Percentiles rank a stretch among this genome's conserved stretches.
These are phyloP conservation scores for Phylloscopus collybita DNA, from an alignment of 2,797 vertebrate genomes.

Conservation along the genomic window DNA sequence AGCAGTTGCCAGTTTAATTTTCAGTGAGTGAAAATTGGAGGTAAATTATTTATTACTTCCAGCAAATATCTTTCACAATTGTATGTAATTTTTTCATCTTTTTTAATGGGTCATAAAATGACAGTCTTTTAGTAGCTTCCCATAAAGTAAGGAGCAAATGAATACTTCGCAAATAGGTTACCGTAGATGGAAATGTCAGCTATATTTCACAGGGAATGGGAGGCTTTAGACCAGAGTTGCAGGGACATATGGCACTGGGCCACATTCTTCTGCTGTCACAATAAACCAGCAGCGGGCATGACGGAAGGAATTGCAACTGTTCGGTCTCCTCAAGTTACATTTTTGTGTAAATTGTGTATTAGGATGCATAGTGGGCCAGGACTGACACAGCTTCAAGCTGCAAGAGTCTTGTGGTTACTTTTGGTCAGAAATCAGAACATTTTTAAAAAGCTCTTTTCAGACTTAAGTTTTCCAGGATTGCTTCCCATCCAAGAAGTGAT, in stretches of 20 bases:
- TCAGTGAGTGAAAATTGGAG: slow-evolving; percentile 74
- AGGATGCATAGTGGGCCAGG: not conserved
- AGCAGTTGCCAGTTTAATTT: slow-evolving; percentile 79
- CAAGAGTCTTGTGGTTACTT: not conserved
- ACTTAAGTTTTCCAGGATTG: not conserved
- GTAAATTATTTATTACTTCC: slow-evolving; percentile 80
- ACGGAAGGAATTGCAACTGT: not conserved
- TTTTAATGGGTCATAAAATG: slow-evolving; percentile 79
- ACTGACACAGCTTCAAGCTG: not conserved
- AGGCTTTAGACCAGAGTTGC: slow-evolving; percentile 14
- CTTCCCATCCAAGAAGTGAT: not conserved
- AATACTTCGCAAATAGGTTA: slow-evolving; percentile 74
- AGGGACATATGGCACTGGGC: slow-evolving; percentile 11
- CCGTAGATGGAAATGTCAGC: slow-evolving; percentile 71
- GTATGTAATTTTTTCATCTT: slow-evolving; percentile 78
- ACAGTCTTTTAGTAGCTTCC: slow-evolving; percentile 71
- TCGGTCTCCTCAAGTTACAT: not conserved
- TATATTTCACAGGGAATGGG: slow-evolving; percentile 63
- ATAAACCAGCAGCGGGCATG: not conserved
- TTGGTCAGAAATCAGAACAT: not conserved
- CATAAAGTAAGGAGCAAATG: slow-evolving; percentile 74
- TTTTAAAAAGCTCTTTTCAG: not conserved
- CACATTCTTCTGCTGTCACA: not conserved
- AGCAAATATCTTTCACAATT: slow-evolving; percentile 78
- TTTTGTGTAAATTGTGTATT: not conserved